Evolutionary conservation across 2,797 vertebrate species (phyloP).

Genomic region (Xenopus petersii): DNA sequence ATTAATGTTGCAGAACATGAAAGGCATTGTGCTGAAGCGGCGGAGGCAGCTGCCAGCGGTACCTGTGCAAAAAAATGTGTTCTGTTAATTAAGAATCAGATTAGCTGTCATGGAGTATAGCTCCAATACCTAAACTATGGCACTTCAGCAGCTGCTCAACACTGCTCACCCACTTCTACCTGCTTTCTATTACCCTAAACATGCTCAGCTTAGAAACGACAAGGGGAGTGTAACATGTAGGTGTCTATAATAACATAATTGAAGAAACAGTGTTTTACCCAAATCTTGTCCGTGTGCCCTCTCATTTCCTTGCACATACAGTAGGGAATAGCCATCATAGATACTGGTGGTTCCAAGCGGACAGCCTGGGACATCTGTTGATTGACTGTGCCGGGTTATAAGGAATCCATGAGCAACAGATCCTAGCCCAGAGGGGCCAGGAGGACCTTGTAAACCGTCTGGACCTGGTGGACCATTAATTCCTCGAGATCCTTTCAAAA

Average conservation of each 20-base stretch:
- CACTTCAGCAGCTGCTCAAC: no score
- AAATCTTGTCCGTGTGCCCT: conserved; percentile 94
- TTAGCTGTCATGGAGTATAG: no score
- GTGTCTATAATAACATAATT: no score
- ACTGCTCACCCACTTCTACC: no score
- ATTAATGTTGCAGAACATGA: conserved; percentile 99
- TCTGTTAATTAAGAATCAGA: no score
- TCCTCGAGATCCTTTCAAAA: conserved; percentile 75
- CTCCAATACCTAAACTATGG: no score
- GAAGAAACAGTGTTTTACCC: conserved; percentile 63
- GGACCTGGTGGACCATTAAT: conserved; percentile 82
- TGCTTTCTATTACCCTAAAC: no score
- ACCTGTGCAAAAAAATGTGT: conserved; percentile 66
- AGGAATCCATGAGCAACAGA: conserved; percentile 89
- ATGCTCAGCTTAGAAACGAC: no score
- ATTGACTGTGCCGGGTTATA: conserved; percentile 93
- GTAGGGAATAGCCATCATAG: conserved; percentile 91
- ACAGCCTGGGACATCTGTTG: conserved; percentile 76
- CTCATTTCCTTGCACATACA: conserved; percentile 97
- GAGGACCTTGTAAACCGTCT: conserved; percentile 84
- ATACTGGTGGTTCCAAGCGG: conserved; percentile 77
- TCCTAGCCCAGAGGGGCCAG: conserved; percentile 73
- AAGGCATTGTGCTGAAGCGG: conserved; percentile 97
- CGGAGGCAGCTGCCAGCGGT: conserved; percentile 92
- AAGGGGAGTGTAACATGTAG: no score